Conservation (phyloP, 2,888 invertebrate species). For the Cryptocephalus moraei region DNA sequence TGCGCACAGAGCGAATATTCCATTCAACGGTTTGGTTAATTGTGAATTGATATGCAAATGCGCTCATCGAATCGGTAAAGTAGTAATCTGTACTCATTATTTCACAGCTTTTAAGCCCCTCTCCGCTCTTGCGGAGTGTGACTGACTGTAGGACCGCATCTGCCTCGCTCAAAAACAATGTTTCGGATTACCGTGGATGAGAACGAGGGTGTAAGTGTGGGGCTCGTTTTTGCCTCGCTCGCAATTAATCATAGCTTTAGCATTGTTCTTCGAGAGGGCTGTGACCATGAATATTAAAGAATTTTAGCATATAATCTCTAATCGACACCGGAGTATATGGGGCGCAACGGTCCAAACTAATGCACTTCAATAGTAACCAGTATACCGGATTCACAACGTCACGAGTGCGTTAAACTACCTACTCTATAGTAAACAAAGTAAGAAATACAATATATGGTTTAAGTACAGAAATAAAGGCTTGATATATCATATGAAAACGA, state of each 20-base stretch:
- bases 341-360: too few relatives aligned
- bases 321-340: too few relatives aligned
- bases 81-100: constrained; percentile 39
- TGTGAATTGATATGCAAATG: constrained; percentile 41
- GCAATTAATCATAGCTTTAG: constrained; percentile 12
- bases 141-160: constrained; percentile 23
- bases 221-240: constrained; percentile 15
- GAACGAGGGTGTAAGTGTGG: constrained; percentile 17
- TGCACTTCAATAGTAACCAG: too few relatives aligned
- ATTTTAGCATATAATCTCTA: too few relatives aligned
- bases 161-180: constrained; percentile 28
- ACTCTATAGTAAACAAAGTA: too few relatives aligned
- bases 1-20: constrained; percentile 11
- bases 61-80: constrained; percentile 35
- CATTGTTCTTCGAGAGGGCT: not conserved
- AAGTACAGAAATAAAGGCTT: too few relatives aligned
- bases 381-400: too few relatives aligned
- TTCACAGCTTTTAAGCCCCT: constrained; percentile 37
- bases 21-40: constrained; percentile 34
- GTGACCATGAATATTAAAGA: not conserved
- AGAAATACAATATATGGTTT: too few relatives aligned
- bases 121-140: constrained; percentile 14
- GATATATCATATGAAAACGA: too few relatives aligned
- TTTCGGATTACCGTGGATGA: constrained; percentile 18
- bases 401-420: too few relatives aligned